Percentiles rank a stretch among this genome's conserved stretches.
phyloP scores from a whole-genome alignment of 2,113 vertebrate species.

The Ameiurus melas region DNA sequence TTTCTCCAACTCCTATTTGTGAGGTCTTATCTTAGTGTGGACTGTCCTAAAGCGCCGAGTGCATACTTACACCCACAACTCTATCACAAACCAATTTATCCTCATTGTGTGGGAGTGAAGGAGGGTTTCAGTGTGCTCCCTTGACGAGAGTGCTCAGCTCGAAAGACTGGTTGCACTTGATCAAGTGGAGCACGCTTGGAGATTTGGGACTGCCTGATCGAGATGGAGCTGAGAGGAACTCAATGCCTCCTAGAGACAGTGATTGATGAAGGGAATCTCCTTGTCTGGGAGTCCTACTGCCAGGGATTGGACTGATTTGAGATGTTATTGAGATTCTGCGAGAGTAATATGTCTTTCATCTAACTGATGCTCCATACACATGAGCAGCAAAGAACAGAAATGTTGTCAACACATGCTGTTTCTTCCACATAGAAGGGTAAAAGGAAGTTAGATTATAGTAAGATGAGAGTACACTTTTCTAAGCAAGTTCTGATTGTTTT shows the following conservation, averaged over 20 bases:
- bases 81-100: conserved; percentile 54
- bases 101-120: conserved; percentile 47
- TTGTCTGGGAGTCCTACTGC: conserved; percentile 61
- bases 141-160: conserved; percentile 34
- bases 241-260: conserved; percentile 72
- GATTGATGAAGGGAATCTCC: conserved; percentile 74
- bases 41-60: conserved; percentile 36
- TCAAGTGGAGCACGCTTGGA: conserved; percentile 70
- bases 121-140: conserved; percentile 44
- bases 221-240: conserved; percentile 72
- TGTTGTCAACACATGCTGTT: conserved; percentile 20
- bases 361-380: conserved; percentile 40
- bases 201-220: conserved; percentile 74
- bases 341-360: conserved; percentile 56
- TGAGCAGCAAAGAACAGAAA: conserved; percentile 31
- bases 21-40: conserved; percentile 50
- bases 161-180: conserved; percentile 67
- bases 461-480: background rate
- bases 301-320: conserved; percentile 56
- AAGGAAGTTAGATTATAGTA: background rate
- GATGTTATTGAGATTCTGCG: conserved; percentile 72
- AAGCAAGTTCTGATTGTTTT: background rate
- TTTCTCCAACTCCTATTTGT: conserved; percentile 57
- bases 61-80: conserved; percentile 34
- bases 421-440: background rate